phyloP scores from a whole-genome alignment of 2,113 vertebrate genomes.

The Saimiri boliviensis region DNA sequence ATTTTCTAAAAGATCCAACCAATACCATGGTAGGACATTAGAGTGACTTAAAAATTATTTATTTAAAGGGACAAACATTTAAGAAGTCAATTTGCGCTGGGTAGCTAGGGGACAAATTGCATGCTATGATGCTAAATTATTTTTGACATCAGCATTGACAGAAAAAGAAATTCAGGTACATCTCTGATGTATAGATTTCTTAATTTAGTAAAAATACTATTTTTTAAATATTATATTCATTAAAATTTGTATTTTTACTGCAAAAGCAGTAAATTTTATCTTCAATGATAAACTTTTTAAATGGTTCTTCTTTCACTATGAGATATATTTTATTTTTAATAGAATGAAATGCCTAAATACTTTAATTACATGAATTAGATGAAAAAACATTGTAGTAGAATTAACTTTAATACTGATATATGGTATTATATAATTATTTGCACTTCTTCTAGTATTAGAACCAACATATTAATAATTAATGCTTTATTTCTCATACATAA shows the following conservation, averaged over 20 bases:
- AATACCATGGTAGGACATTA: background rate
- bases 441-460: background rate
- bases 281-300: background rate
- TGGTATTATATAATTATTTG: background rate
- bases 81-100: too few species aligned
- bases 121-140: background rate
- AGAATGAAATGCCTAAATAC: background rate
- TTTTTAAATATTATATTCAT: background rate
- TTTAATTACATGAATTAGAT: background rate
- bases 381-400: background rate
- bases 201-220: background rate
- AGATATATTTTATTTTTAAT: background rate
- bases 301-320: background rate
- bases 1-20: background rate
- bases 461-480: background rate
- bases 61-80: too few species aligned
- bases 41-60: background rate
- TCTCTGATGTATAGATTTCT: background rate
- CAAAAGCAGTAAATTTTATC: background rate
- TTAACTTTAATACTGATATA: background rate
- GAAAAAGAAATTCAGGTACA: background rate
- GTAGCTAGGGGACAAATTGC: too few species aligned
- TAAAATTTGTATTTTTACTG: constrained; percentile 10
- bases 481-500: background rate
- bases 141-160: background rate